phyloP scores from a whole-genome alignment of 2,113 vertebrate species.

The Desmodus rotundus region DNA sequence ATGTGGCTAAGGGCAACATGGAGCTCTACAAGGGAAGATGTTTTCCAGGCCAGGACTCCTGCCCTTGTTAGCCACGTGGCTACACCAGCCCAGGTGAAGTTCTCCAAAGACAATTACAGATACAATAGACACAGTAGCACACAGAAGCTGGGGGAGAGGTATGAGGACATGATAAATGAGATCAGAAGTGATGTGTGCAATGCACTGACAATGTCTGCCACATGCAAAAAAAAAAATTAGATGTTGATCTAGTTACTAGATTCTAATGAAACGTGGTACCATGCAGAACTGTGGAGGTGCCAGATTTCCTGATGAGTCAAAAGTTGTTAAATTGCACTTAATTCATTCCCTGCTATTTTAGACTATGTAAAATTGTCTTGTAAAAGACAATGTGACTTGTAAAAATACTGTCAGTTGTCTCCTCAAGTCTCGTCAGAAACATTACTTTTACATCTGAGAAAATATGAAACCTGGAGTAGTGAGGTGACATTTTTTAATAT shows the following conservation, averaged over 20 bases:
- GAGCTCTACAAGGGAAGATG: accelerated
- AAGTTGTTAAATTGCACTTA: neutral
- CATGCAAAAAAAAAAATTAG: neutral
- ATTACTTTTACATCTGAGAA: neutral
- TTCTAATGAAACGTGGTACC: neutral
- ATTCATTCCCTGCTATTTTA: neutral
- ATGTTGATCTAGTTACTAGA: neutral
- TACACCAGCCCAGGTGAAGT: neutral
- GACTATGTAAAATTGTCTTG: neutral
- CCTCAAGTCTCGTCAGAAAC: neutral
- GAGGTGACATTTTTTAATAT: neutral
- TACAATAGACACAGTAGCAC: neutral
- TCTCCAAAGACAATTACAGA: neutral
- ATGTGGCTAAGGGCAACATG: no score
- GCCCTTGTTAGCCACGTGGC: neutral
- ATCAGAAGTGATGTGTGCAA: neutral
- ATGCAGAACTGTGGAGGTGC: neutral
- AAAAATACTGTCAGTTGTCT: neutral
- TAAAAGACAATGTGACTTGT: neutral
- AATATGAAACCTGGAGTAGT: neutral
- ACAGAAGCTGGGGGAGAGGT: neutral
- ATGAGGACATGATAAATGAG: neutral
- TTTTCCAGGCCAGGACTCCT: neutral
- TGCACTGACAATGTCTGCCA: neutral
- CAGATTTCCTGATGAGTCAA: neutral